These are phyloP conservation scores for Notolabrus celidotus DNA, from an alignment of 2,797 vertebrate species.

Conservation along the genomic window DNA sequence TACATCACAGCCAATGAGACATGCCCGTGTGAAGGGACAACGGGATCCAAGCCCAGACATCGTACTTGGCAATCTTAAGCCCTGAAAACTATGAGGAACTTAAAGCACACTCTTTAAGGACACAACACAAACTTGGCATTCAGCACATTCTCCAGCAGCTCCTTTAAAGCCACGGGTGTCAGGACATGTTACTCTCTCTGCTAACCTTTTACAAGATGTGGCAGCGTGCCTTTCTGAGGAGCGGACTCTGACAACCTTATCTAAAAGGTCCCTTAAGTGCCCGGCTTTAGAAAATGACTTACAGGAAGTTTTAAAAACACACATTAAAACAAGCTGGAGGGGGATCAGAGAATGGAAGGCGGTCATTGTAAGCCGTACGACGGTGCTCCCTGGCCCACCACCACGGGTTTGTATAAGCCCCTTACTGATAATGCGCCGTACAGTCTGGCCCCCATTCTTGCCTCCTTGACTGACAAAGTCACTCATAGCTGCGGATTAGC, in stretches of 20 bases:
- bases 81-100: constrained; percentile 44
- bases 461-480: constrained; percentile 78
- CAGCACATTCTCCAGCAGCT: constrained; percentile 40
- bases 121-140: constrained; percentile 57
- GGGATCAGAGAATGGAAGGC: constrained; percentile 41
- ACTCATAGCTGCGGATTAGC: constrained; percentile 76
- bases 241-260: constrained; percentile 54
- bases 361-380: constrained; percentile 51
- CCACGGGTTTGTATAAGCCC: constrained; percentile 76
- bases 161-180: constrained; percentile 61
- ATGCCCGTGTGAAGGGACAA: constrained; percentile 20
- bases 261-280: constrained; percentile 58
- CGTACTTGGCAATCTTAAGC: constrained; percentile 50
- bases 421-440: constrained; percentile 73
- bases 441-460: constrained; percentile 66
- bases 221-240: constrained; percentile 41
- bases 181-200: constrained; percentile 54
- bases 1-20: constrained; percentile 4
- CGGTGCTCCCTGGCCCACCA: constrained; percentile 63
- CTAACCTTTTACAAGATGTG: constrained; percentile 49
- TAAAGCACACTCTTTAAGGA: constrained; percentile 42
- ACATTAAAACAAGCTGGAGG: constrained; percentile 63
- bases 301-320: constrained; percentile 66
- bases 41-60: constrained; percentile 48
- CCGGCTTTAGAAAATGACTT: constrained; percentile 64